Evolutionary conservation across 2,797 vertebrate species (phyloP), one percentile per base, ranked within the genome.

Genomic region (Darevskia nairensis): DNA sequence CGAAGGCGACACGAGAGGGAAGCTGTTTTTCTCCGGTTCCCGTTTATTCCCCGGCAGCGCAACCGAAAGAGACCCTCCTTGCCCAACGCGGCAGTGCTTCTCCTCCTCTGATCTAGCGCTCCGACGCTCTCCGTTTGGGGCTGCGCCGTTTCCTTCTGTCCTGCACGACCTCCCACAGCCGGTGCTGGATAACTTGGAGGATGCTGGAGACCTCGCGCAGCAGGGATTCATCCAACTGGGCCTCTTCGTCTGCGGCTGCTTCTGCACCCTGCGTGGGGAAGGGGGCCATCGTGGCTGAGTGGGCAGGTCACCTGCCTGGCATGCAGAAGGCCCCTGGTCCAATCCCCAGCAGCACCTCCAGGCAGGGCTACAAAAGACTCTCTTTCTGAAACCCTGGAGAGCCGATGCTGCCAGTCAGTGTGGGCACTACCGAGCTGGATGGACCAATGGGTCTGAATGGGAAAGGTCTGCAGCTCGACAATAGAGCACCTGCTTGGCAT

Each of bases 171-270:
- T 90, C 88, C 27, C 35, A 35, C 1, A 95, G 85, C 27, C 82
- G 94, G 79, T 85, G 79, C 17, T 86, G 85, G 4, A 95, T 83
- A 11, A 74, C 50, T 82, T 88, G 80, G 15, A 95, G 90, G 21
- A 93, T 86, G 23, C 90, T 77, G 6, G 89, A 86, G 29, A 94
- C 69, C 1, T 95, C 84, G 6, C n/a, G 83, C 8, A 94, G 82
- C 85, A 94, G 50, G 59, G 86, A 81, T 10, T 88, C 79, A 72
- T 93, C 86, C 0, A 64, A 19, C 0, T 29, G 80, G 76, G 6
- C 83, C 72, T 75, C 59, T 10, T 79, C 50, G 87, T 80, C 90
- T 76, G 50, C 0, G 55, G n/a, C 10, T 0, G 15, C 15, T 1
- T n/a, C 55, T 9, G 7, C 55, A 2, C 7, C 55, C 81, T 78